Evolutionary conservation across 2,113 vertebrate species (phyloP).

Genomic region (Chitala chitala): DNA sequence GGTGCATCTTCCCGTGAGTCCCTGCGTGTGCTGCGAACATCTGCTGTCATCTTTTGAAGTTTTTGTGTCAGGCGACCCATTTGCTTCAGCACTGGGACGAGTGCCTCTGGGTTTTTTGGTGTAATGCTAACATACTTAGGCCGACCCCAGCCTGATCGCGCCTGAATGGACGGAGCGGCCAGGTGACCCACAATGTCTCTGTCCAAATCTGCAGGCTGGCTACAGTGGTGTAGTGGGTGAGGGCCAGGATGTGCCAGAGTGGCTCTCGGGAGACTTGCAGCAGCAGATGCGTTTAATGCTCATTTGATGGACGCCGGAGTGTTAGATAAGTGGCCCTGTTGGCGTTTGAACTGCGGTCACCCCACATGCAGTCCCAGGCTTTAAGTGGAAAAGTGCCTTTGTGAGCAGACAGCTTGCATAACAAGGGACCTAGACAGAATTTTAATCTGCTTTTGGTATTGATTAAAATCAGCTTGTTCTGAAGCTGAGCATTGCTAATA

Average conservation of each 20-base stretch:
- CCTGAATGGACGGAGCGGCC: neutral
- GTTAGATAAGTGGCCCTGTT: slow-evolving; percentile 8
- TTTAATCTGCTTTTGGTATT: slow-evolving; percentile 66
- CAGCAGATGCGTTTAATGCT: neutral
- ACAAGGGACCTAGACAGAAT: slow-evolving; percentile 61
- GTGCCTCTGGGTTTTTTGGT: neutral
- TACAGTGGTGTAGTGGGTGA: too few species aligned
- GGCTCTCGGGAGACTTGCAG: neutral
- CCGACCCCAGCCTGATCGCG: too few species aligned
- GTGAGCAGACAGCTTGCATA: slow-evolving; percentile 47
- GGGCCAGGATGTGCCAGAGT: too few species aligned
- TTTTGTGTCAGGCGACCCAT: slow-evolving; percentile 3
- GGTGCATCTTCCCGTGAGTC: neutral
- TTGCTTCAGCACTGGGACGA: neutral
- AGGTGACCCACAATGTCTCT: neutral
- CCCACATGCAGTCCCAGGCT: neutral
- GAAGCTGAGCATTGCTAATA: slow-evolving; percentile 26
- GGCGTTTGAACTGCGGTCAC: neutral
- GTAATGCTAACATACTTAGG: neutral
- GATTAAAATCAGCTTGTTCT: slow-evolving; percentile 43
- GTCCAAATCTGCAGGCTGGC: neutral
- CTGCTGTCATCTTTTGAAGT: neutral
- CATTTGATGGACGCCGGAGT: neutral
- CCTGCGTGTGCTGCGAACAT: neutral
- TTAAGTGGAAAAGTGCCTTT: neutral